phyloP scores from a whole-genome alignment of 2,888 invertebrate species.

The Heliconius aoede region DNA sequence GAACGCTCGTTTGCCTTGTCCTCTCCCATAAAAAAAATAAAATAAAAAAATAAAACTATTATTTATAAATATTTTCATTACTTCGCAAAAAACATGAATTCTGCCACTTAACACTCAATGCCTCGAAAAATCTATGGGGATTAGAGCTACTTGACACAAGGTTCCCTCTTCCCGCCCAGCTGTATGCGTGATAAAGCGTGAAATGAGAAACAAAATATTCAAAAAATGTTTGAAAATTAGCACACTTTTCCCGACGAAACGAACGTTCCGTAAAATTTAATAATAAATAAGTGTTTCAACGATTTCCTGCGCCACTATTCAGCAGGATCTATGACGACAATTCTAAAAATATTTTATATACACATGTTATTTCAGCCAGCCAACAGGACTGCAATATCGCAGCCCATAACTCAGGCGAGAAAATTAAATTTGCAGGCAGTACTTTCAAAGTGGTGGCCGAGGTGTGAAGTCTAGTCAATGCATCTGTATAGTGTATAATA shows the following conservation, averaged over 20 bases:
- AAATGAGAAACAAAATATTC: too few species aligned
- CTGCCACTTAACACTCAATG: too few species aligned
- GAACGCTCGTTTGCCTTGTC: too few species aligned
- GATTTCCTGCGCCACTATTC: slow-evolving; percentile 4
- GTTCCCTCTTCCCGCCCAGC: too few species aligned
- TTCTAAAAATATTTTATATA: slow-evolving; percentile 23
- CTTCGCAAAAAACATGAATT: too few species aligned
- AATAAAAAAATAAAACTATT: too few species aligned
- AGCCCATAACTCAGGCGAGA: slow-evolving; percentile 52
- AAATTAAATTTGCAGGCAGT: slow-evolving; percentile 58
- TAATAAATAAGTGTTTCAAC: slow-evolving; percentile 14
- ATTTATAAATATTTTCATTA: too few species aligned
- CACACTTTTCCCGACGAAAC: neutral
- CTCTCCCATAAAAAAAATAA: too few species aligned
- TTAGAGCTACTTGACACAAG: too few species aligned
- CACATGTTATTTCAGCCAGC: slow-evolving; percentile 26
- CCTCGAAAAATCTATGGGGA: too few species aligned
- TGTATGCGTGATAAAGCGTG: too few species aligned
- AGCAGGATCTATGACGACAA: slow-evolving; percentile 17
- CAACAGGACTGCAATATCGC: slow-evolving; percentile 51
- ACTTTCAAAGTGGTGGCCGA: slow-evolving; percentile 51
- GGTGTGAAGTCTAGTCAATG: slow-evolving; percentile 33
- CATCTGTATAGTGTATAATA: slow-evolving; percentile 27
- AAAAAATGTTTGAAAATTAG: neutral
- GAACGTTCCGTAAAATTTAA: neutral